These are phyloP conservation scores for Salvator merianae DNA, from an alignment of 2,113 vertebrate species.

Conservation along the genomic window DNA sequence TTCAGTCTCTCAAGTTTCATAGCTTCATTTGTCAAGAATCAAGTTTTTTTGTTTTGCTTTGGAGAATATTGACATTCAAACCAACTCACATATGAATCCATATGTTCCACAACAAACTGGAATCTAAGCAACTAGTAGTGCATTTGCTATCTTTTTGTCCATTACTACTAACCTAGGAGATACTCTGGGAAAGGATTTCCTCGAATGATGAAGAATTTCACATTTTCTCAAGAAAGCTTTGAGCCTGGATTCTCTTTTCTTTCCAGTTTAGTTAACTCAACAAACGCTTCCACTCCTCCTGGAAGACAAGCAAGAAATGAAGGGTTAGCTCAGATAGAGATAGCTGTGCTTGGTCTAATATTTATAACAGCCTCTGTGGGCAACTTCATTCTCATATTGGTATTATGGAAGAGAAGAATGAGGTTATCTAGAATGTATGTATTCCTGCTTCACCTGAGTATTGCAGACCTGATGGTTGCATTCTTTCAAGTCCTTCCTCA, in stretches of 20 bases:
- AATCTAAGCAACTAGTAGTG: slow-evolving; percentile 34
- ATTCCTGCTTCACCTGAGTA: slow-evolving; percentile 82
- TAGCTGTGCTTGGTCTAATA: slow-evolving; percentile 76
- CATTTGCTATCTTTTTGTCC: slow-evolving; percentile 40
- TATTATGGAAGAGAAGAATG: slow-evolving; percentile 79
- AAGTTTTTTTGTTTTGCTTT: slow-evolving; percentile 34
- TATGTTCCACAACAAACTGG: slow-evolving; percentile 35
- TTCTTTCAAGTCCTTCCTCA: slow-evolving; percentile 88
- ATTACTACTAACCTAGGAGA: slow-evolving; percentile 48
- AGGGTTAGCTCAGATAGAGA: slow-evolving; percentile 77
- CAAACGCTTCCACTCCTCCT: slow-evolving; percentile 59
- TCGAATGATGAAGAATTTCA: slow-evolving; percentile 70
- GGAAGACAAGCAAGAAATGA: slow-evolving; percentile 74
- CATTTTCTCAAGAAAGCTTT: slow-evolving; percentile 59
- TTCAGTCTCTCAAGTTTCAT: slow-evolving; percentile 64
- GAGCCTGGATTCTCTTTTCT: slow-evolving; percentile 45
- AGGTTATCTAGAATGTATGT: slow-evolving; percentile 79
- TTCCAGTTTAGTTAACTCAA: slow-evolving; percentile 56
- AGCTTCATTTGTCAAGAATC: slow-evolving; percentile 59
- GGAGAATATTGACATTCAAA: slow-evolving; percentile 47
- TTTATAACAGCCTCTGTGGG: slow-evolving; percentile 77
- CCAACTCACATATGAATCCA: slow-evolving; percentile 31
- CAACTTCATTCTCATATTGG: slow-evolving; percentile 77
- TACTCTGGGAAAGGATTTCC: slow-evolving; percentile 47
- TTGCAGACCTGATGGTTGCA: slow-evolving; percentile 83